A percentile compares a stretch with the other conserved stretches of the same genome.
phyloP scores from a whole-genome alignment of 64 coral and sea anemone species.

The Dendrophyllia cribrosa region DNA sequence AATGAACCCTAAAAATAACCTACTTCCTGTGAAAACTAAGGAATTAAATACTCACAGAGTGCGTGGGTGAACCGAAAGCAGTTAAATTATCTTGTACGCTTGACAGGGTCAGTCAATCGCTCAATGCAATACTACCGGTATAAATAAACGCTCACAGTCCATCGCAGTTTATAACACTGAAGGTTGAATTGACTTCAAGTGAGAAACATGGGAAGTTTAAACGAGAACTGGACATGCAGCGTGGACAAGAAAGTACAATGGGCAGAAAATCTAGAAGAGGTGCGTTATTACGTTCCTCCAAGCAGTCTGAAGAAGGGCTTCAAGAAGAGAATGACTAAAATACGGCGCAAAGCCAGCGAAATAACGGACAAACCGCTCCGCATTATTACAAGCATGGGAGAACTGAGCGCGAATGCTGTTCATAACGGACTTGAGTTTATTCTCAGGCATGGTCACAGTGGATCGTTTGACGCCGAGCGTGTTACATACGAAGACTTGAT shows the following conservation, averaged over 20 bases:
- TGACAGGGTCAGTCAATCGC: neutral
- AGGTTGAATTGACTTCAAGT: neutral
- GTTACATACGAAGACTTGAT: slow-evolving; percentile 87
- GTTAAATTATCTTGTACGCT: slow-evolving; percentile 9
- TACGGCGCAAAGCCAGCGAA: slow-evolving; percentile 82
- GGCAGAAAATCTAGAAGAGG: slow-evolving; percentile 85
- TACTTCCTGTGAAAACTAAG: neutral
- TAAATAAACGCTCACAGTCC: neutral
- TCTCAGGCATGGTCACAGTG: slow-evolving; percentile 75
- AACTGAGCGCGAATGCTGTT: slow-evolving; percentile 73
- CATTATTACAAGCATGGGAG: slow-evolving; percentile 89
- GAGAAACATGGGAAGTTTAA: neutral
- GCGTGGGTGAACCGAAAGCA: slow-evolving; percentile 23
- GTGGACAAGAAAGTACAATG: slow-evolving; percentile 80
- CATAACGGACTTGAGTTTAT: slow-evolving; percentile 89
- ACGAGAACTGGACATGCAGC: neutral
- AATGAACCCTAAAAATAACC: slow-evolving; percentile 41
- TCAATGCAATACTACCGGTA: neutral
- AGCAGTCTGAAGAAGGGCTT: slow-evolving; percentile 73
- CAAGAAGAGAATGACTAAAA: slow-evolving; percentile 71
- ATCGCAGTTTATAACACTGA: neutral
- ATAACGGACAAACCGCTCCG: slow-evolving; percentile 86
- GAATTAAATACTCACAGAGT: slow-evolving; percentile 5
- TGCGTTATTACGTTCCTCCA: slow-evolving; percentile 84
- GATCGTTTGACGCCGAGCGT: slow-evolving; percentile 83